Percentiles rank a stretch among this genome's conserved stretches.
These are phyloP conservation scores for Leptopilina syphax DNA, from an alignment of 2,888 invertebrate genomes.

Conservation along the genomic window DNA sequence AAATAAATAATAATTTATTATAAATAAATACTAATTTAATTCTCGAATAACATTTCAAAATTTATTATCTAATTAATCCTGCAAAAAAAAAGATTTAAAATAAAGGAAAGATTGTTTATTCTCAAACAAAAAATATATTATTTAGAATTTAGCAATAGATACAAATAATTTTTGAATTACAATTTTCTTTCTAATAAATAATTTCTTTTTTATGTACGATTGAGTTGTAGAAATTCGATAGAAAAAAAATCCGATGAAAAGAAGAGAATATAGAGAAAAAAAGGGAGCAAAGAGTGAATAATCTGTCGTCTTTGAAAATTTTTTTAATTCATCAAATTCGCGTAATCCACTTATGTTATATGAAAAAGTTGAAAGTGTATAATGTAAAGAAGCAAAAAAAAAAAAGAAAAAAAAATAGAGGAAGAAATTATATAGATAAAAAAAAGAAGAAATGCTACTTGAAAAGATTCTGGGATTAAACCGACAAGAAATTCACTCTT, in stretches of 20 bases:
- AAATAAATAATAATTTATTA: too few species aligned
- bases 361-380: not conserved
- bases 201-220: too few species aligned
- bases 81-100: too few species aligned
- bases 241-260: not conserved
- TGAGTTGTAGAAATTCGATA: too few species aligned
- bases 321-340: not conserved
- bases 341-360: not conserved
- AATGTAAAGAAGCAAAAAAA: constrained; percentile 4
- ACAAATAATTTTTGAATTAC: too few species aligned
- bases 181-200: too few species aligned
- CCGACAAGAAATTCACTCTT: constrained; percentile 7
- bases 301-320: not conserved
- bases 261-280: not conserved
- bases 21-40: too few species aligned
- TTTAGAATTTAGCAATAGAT: too few species aligned
- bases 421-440: constrained; percentile 6
- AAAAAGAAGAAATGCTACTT: constrained; percentile 9
- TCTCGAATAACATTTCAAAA: too few species aligned
- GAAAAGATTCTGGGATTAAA: constrained; percentile 16
- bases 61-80: too few species aligned
- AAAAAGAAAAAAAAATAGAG: not conserved
- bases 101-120: too few species aligned
- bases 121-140: too few species aligned
- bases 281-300: not conserved